These are phyloP conservation scores for Cuculus canorus DNA, from an alignment of 2,797 vertebrate genomes.

Conservation along the genomic window DNA sequence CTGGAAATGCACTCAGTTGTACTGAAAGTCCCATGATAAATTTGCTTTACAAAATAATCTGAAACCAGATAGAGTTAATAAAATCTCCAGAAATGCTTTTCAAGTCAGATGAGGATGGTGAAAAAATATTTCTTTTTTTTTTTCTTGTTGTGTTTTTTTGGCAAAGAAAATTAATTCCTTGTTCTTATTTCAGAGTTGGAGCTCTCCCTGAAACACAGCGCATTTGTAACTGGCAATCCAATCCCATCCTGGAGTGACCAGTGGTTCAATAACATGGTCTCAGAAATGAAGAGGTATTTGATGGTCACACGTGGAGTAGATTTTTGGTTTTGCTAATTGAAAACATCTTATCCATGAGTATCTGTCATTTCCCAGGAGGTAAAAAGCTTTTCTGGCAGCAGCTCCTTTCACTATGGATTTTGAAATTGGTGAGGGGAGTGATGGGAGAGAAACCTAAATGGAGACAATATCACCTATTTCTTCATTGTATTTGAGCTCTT, in stretches of 20 bases:
- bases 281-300: background rate
- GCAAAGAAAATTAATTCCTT: background rate
- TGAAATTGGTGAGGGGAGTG: background rate
- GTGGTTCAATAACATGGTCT: background rate
- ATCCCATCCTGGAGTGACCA: background rate
- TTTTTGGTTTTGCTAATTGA: background rate
- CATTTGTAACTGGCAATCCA: background rate
- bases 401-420: background rate
- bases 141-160: background rate
- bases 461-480: background rate
- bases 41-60: background rate
- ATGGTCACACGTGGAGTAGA: background rate
- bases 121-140: background rate
- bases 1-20: background rate
- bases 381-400: constrained; percentile 17
- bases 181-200: background rate
- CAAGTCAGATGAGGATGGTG: background rate
- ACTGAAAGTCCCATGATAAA: background rate
- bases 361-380: background rate
- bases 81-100: background rate
- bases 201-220: background rate
- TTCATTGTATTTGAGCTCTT: background rate
- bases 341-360: background rate
- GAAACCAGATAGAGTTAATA: background rate
- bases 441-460: background rate